A percentile compares a stretch with the other conserved stretches of the same genome.
These are phyloP conservation scores for Drosophila stalkeri DNA, from an alignment of 2,888 invertebrate genomes.

Conservation along the genomic window DNA sequence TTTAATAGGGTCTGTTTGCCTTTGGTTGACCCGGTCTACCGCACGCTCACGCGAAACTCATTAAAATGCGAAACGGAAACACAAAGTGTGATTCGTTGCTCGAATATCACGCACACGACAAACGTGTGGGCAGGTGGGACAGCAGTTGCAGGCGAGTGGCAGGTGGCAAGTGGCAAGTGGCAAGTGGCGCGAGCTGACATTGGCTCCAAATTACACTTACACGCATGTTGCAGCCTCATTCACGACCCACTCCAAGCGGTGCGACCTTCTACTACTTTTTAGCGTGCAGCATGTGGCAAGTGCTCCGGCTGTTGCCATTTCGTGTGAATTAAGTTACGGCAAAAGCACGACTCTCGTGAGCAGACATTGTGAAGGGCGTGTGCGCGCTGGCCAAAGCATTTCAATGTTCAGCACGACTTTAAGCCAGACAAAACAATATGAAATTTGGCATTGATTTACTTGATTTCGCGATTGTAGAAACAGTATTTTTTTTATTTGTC, in stretches of 20 bases:
- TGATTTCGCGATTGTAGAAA: not conserved
- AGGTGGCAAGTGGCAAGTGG: constrained; percentile 6
- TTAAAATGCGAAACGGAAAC: constrained; percentile 57
- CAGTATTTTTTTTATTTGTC: not conserved
- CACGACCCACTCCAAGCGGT: not conserved
- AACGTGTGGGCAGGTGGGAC: too few relatives aligned
- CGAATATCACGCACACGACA: constrained; percentile 27
- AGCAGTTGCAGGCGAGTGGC: too few relatives aligned
- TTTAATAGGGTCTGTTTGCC: constrained; percentile 1
- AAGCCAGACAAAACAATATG: not conserved
- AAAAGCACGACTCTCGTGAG: not conserved
- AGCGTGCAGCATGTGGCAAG: constrained; percentile 43
- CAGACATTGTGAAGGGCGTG: not conserved
- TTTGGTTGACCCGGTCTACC: not conserved
- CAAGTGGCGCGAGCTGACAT: constrained; percentile 14
- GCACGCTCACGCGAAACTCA: constrained; percentile 33
- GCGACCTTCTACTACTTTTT: not conserved
- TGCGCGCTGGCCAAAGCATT: not conserved
- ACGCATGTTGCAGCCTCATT: constrained; percentile 23
- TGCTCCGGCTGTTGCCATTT: constrained; percentile 4
- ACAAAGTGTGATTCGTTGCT: constrained; percentile 31
- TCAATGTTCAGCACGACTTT: not conserved
- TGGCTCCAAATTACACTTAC: constrained; percentile 33
- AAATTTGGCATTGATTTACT: constrained; percentile 3
- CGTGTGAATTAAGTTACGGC: constrained; percentile 49